Evolutionary conservation across 1,140 invertebrate species (phyloP).

Genomic region (Tetraneura akinire): DNA sequence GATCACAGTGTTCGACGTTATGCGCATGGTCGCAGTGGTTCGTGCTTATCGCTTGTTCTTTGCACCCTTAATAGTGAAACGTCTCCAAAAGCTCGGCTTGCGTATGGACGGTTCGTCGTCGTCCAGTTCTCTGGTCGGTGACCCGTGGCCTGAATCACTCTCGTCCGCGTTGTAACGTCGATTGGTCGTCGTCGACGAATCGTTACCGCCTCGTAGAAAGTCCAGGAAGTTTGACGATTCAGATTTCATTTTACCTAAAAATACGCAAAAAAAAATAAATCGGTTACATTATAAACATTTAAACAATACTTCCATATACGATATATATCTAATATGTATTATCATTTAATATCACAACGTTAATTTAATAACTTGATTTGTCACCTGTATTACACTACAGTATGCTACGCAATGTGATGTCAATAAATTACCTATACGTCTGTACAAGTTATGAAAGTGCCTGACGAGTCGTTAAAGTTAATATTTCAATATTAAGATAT

Average conservation of each 20-base stretch:
- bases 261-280: background rate
- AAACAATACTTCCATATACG: too few species aligned
- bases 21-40: background rate
- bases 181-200: slow-evolving; percentile 46
- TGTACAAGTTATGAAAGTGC: too few species aligned
- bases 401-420: too few species aligned
- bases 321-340: too few species aligned
- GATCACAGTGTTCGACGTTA: slow-evolving; percentile 15
- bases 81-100: slow-evolving; percentile 72
- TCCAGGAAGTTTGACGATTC: slow-evolving; percentile 72
- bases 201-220: slow-evolving; percentile 65
- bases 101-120: slow-evolving; percentile 63
- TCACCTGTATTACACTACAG: too few species aligned
- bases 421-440: too few species aligned
- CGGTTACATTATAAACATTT: background rate
- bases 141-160: slow-evolving; percentile 64
- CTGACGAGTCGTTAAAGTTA: too few species aligned
- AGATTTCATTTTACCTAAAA: slow-evolving; percentile 56
- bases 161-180: slow-evolving; percentile 56
- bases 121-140: slow-evolving; percentile 60
- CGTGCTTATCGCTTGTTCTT: slow-evolving; percentile 68
- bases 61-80: slow-evolving; percentile 69
- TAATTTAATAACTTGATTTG: too few species aligned
- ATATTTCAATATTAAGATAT: too few species aligned
- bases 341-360: too few species aligned